phyloP scores from a whole-genome alignment of 2,888 invertebrate species.

The Platycnemis pennipes region DNA sequence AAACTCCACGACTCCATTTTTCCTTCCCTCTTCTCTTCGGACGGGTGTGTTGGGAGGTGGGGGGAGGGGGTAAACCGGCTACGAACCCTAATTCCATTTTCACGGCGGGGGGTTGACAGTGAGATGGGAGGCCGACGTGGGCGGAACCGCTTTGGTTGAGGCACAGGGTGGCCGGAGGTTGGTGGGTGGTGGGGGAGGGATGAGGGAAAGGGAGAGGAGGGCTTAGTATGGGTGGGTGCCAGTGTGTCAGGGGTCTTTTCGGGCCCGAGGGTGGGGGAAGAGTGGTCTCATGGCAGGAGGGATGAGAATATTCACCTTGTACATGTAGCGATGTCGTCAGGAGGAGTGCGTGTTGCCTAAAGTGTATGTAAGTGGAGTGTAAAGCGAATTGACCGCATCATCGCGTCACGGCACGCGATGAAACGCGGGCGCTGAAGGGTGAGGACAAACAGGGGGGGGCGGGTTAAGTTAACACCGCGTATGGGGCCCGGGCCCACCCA shows the following conservation, averaged over 20 bases:
- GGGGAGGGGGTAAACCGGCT: background rate
- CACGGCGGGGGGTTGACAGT: constrained; percentile 51
- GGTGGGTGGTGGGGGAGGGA: background rate
- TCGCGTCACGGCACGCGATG: constrained; percentile 16
- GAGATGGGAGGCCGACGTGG: background rate
- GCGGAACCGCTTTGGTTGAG: background rate
- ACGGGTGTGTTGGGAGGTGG: background rate
- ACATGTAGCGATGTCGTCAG: background rate
- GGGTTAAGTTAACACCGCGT: background rate
- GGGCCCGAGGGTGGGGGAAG: too few relatives aligned
- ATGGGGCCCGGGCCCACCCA: background rate
- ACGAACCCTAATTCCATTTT: constrained; percentile 63
- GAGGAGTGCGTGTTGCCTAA: background rate
- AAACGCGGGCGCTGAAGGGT: background rate
- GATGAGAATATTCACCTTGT: background rate
- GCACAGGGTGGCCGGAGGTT: background rate
- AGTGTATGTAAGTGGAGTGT: too few relatives aligned
- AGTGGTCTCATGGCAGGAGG: too few relatives aligned
- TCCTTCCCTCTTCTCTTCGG: background rate
- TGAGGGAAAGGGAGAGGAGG: background rate
- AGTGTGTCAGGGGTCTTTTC: too few relatives aligned
- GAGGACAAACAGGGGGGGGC: background rate
- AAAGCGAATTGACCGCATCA: constrained; percentile 22
- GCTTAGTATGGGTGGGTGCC: too few relatives aligned
- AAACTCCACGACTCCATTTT: background rate